Percentiles rank a stretch among this genome's conserved stretches.
phyloP scores from a whole-genome alignment of 2,113 vertebrate genomes.

The Nymphicus hollandicus region DNA sequence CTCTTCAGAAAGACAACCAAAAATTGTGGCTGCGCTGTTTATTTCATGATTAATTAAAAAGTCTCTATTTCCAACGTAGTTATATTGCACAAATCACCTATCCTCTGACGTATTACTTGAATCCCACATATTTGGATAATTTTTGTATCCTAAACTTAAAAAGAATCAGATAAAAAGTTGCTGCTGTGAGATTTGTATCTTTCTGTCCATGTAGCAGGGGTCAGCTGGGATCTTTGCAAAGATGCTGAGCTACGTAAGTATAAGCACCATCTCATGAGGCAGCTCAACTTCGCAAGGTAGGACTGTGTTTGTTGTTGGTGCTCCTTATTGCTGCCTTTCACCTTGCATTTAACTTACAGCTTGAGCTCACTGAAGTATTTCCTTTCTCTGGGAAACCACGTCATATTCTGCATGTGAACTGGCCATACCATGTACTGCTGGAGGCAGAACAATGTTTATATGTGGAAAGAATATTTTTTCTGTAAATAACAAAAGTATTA shows the following conservation, averaged over 20 bases:
- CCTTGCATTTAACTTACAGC: neutral
- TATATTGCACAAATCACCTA: neutral
- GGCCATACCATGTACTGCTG: neutral
- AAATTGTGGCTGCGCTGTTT: neutral
- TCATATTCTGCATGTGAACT: neutral
- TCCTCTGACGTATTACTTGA: neutral
- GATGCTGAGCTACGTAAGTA: neutral
- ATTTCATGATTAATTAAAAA: neutral
- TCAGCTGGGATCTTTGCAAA: neutral
- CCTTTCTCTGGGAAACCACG: neutral
- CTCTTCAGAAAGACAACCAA: neutral
- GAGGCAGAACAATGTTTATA: neutral
- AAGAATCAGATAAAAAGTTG: neutral
- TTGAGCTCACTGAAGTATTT: neutral
- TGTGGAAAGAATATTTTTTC: neutral
- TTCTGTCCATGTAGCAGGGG: neutral
- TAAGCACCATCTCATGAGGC: neutral
- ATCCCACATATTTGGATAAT: neutral
- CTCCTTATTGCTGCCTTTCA: neutral
- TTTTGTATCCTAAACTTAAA: neutral
- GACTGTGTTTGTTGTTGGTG: neutral
- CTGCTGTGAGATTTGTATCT: neutral
- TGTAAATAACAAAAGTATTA: neutral
- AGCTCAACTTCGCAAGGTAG: neutral
- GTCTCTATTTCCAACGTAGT: neutral